Conservation (phyloP, 2,888 invertebrate species). For the Graphium colonna region DNA sequence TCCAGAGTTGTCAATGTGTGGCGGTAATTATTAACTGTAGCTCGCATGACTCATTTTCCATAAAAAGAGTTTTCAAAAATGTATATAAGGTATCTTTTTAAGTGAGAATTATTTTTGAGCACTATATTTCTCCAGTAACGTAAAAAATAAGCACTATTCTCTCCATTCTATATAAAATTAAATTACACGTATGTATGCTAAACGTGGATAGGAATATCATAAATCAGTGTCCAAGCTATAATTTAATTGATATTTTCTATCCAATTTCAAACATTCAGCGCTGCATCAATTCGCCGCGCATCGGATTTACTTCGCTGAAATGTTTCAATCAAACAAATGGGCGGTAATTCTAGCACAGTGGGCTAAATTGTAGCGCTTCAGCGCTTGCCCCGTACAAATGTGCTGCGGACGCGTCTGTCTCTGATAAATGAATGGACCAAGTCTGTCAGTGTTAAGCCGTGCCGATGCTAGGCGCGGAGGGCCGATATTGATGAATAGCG, state of each 20-base stretch:
- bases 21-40: too few relatives aligned
- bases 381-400: constrained; percentile 32
- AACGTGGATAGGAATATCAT: too few relatives aligned
- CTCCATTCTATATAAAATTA: too few relatives aligned
- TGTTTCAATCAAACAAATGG: constrained; percentile 45
- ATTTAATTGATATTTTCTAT: constrained; percentile 29
- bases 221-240: constrained; percentile 2
- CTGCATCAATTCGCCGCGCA: constrained; percentile 32
- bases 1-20: too few relatives aligned
- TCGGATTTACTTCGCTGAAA: constrained; percentile 21
- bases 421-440: constrained; percentile 35
- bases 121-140: too few relatives aligned
- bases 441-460: constrained; percentile 19
- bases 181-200: too few relatives aligned
- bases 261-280: constrained; percentile 38
- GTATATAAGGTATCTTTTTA: too few relatives aligned
- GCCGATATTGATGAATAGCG: constrained; percentile 13
- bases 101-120: too few relatives aligned
- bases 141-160: too few relatives aligned
- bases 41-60: too few relatives aligned
- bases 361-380: constrained; percentile 38
- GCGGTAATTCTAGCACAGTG: constrained; percentile 31
- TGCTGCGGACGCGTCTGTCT: constrained; percentile 32
- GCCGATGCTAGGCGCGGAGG: constrained; percentile 24
- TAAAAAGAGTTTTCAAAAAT: too few relatives aligned